phyloP scores from a whole-genome alignment of 2,113 vertebrate genomes.

The Varanus komodoensis region DNA sequence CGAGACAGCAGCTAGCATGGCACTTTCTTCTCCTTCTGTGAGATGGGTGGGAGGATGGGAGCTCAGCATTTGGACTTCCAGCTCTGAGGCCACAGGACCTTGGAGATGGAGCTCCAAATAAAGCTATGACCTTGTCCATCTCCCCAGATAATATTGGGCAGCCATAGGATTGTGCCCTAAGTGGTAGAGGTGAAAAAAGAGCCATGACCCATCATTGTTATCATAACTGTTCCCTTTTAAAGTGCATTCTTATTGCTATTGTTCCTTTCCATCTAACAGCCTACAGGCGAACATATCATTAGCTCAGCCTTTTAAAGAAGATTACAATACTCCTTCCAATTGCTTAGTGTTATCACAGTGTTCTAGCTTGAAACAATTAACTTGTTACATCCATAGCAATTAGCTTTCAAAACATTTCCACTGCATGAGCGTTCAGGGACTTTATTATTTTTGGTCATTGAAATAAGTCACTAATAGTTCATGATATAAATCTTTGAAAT shows the following conservation, averaged over 20 bases:
- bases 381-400: conserved; percentile 1
- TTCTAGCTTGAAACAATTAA: conserved; percentile 38
- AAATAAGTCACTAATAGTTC: background rate
- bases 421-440: background rate
- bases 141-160: no score
- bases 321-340: background rate
- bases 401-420: conserved; percentile 40
- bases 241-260: conserved; percentile 8
- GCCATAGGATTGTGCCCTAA: background rate
- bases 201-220: background rate
- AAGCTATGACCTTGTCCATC: no score
- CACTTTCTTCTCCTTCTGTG: no score
- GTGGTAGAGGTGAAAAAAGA: conserved; percentile 7
- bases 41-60: no score
- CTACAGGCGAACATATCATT: background rate
- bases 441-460: background rate
- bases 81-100: no score
- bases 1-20: no score
- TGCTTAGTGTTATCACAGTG: background rate
- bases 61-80: no score
- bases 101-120: no score
- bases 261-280: conserved; percentile 28
- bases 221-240: conserved; percentile 6
- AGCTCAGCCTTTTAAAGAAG: conserved; percentile 30
- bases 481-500: background rate